Percentiles rank a stretch among this genome's conserved stretches.
phyloP scores from a whole-genome alignment of 2,113 vertebrate species.

The Elephas maximus region DNA sequence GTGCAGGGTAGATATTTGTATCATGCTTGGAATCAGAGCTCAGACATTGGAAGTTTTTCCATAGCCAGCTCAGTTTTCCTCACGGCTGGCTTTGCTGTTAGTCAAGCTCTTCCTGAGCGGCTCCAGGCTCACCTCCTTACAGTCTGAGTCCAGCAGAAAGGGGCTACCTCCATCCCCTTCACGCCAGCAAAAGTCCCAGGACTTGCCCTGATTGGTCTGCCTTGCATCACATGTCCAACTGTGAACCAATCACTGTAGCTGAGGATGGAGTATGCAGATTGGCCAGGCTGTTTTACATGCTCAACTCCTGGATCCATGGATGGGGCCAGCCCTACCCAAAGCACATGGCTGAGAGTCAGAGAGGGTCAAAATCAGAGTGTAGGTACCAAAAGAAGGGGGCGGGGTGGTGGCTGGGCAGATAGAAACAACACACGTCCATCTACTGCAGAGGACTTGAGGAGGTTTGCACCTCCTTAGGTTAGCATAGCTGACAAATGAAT shows the following conservation, averaged over 20 bases:
- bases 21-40: background rate
- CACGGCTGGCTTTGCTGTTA: background rate
- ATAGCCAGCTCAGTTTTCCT: background rate
- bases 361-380: no score
- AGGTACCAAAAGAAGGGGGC: background rate
- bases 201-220: background rate
- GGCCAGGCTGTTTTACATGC: background rate
- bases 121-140: background rate
- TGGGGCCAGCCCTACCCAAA: accelerated
- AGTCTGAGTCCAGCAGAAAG: background rate
- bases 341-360: background rate
- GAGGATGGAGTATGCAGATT: background rate
- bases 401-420: background rate
- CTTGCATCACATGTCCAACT: background rate
- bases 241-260: background rate
- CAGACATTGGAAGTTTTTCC: background rate
- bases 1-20: background rate
- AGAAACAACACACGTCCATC: no score
- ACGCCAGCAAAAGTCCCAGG: background rate
- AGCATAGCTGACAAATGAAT: background rate
- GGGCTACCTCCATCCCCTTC: accelerated
- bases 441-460: accelerated
- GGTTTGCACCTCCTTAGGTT: background rate
- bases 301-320: background rate
- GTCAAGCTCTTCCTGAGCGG: background rate